Base-by-base conservation (phyloP, 2,888 invertebrate species). In the Amiota mariae region DNA sequence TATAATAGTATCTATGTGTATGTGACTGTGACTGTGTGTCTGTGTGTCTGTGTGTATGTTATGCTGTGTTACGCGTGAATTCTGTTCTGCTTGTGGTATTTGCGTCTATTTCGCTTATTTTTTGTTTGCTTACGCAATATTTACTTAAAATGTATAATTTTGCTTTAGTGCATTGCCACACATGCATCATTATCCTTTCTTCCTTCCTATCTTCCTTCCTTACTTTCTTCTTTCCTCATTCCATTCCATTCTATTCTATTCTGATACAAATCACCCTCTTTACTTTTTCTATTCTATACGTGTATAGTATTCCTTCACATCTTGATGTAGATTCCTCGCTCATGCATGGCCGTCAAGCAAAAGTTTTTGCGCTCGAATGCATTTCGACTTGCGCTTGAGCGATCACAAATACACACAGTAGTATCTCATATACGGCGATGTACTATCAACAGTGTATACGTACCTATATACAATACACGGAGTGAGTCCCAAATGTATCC, bases 331-430 rank as follows among this genome's bases (percentile, higher is more conserved):
- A 6, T 36, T 4, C 36, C 36, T 36, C 36, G 6, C 36, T 54
- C 54, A n/a, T 1, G n/a, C 24, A 63, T 63, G 20, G 51, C 11
- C 54, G 51, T 51, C 67, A 51, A 68, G 51, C 54, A 49, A 20
- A 67, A 48, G 49, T 67, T 67, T 67, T 67, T 67, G 66, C 49
- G 66, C 66, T 67, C 24, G 51, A 54, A 51, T 68, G 67, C 67
- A 11, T 54, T 47, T 54, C 8, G 24, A 51, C 24, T 68, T 51
- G 67, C 47, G 67, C 54, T 36, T 68, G 67, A 68, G 36, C 49
- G 59, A n/a, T 12, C 54, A 54, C 24, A 36, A 51, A 13, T 24
- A 20, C 51, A 54, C 48, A 36, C 24, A 66, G 59, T 24, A 51
- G 8, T 8, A n/a, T 11, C 59, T 20, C 20, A 59, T 12, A 59